Base-by-base conservation (phyloP, 1,140 invertebrate species). In the Pogonomyrmex barbatus region DNA sequence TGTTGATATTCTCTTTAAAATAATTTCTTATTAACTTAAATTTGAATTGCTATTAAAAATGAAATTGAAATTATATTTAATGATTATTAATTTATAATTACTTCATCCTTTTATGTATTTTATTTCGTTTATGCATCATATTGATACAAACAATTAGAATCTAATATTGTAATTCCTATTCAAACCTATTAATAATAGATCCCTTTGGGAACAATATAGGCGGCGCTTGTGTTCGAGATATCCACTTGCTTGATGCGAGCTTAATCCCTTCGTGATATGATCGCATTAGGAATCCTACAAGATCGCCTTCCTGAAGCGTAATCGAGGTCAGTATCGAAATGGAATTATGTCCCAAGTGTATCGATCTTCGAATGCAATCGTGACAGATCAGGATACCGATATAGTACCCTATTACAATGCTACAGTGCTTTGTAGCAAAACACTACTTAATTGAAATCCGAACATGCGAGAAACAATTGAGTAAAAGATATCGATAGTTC, bases 201-300 rank as follows among this genome's bases (percentile, higher is more conserved):
- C 73, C 88, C 60, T 71, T 50, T 45, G 36, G 81, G 67, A 84
- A 87, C 79, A 85, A 87, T 90, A 47, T 78, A 71, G n/a, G 12
- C 42, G 54, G 45, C 4, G 24, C 62, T 10, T 68, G 47, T 65
- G 70, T n/a, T 85, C 78, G 56, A 86, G 54, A 10, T 52, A 77
- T 3, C 42, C 50, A 50, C 77, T 24, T 24, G 56, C 33, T 58
- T 45, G 67, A 87, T 73, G 75, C 88, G 77, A 50, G 86, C 79
- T 89, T 89, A 85, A 90, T 90, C 79, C 88, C 78, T 73, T 67
- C 79, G 79, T 76, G 89, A 87, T 85, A 84, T 54, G 76, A 89
- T 90, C 85, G 85, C 89, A 89, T 90, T 89, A 89, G 88, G 89
- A 89, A 52, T 70, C 52, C 77, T 54, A 60, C 84, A 79, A 90